These are phyloP conservation scores for Phylloscopus whistleri DNA, from an alignment of 2,113 vertebrate genomes.

Conservation along the genomic window DNA sequence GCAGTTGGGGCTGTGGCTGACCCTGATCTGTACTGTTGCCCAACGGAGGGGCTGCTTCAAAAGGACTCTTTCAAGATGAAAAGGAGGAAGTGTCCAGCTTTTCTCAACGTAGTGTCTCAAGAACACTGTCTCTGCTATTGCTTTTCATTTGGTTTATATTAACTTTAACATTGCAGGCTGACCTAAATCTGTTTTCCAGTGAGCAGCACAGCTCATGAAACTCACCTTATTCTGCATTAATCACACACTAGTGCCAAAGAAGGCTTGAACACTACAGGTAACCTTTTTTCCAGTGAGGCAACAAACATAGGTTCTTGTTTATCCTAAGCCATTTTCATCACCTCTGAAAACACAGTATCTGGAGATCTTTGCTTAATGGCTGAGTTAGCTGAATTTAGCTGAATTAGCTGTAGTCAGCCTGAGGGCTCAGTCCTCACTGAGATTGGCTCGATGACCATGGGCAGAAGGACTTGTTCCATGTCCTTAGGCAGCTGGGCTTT, in stretches of 20 bases:
- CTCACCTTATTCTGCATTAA: neutral
- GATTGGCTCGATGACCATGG: neutral
- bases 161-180: neutral
- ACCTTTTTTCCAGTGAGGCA: neutral
- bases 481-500: neutral
- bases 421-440: neutral
- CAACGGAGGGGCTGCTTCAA: neutral
- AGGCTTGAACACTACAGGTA: neutral
- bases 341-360: neutral
- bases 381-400: neutral
- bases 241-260: neutral
- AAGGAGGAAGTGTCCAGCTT: neutral
- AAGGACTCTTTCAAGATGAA: neutral
- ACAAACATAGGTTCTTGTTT: neutral
- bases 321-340: neutral
- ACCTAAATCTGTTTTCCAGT: neutral
- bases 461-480: neutral
- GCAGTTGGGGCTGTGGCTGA: neutral
- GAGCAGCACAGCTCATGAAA: neutral
- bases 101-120: neutral
- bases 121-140: neutral
- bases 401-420: neutral
- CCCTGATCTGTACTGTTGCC: neutral
- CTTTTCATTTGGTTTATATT: neutral
- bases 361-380: neutral